Evolutionary conservation across 2,113 vertebrate species (phyloP), one percentile per base, ranked within the genome.

Genomic region (Notarius lentiginosus): DNA sequence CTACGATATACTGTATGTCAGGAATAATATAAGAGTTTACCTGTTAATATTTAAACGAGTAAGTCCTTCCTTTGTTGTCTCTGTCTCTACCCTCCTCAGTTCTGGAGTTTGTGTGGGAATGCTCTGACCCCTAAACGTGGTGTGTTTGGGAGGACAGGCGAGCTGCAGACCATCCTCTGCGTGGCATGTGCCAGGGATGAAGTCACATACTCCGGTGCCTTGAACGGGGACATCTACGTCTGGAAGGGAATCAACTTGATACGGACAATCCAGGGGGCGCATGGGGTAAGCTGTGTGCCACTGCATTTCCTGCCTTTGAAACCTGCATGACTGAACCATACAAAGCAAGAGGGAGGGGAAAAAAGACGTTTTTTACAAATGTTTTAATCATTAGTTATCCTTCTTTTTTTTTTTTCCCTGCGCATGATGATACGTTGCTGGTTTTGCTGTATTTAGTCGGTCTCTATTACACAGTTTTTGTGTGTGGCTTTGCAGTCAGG

Each of bases 71-170:
- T 47, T 34, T 65, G 30, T 70, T 49, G 65, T 84, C 1, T 55
- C 27, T 49, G 65, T 84, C 1, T 55, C 27, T 82, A 7, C 51
- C 77, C 87, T 92, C 90, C 95, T 88, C 95, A 99, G 98, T 99
- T 99, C 92, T 99, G 98, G 98, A 99, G 95, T 94, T 95, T 99
- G 90, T 99, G 98, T 89, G 98, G 98, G 91, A 99, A 99, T 89
- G 97, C 98, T 79, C 89, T 99, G 91, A 98, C 98, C 55, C 97
- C 98, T 72, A 99, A 98, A 88, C 96, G 98, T 85, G 98, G 98
- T 7, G 95, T 99, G 89, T 99, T 99, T 93, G 98, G 98, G 91
- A 99, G 98, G 94, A 97, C 97, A 0, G 98, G 98, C 87, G 98
- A 99, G 91, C 97, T 99, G 87, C 98, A 99, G 93, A 99, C 98